These are phyloP conservation scores for Ceratotherium simum DNA, from an alignment of 2,113 vertebrate genomes.

Conservation along the genomic window DNA sequence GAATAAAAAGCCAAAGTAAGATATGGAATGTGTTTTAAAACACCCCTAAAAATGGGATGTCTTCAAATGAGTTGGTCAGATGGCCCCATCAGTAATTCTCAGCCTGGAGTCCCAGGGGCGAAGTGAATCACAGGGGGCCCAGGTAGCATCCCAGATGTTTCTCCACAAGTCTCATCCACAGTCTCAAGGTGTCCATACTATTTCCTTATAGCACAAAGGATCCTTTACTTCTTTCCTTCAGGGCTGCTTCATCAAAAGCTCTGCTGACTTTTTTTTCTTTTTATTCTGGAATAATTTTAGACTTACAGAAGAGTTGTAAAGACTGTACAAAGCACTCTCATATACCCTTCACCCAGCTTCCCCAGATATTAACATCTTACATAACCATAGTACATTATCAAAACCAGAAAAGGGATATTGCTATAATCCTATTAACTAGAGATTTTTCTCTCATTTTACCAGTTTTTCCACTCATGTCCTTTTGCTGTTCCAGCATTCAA, in stretches of 20 bases:
- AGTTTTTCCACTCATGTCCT: background rate
- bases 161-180: background rate
- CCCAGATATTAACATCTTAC: background rate
- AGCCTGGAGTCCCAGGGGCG: background rate
- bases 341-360: background rate
- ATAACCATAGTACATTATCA: background rate
- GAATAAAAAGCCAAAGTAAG: conserved; percentile 5
- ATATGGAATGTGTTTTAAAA: background rate
- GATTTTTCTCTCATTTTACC: background rate
- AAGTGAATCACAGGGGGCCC: background rate
- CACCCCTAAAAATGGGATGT: background rate
- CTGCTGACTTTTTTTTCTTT: background rate
- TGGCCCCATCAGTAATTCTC: background rate
- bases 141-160: accelerated
- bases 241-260: background rate
- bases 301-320: background rate
- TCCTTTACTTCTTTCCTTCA: background rate
- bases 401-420: background rate
- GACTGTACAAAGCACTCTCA: background rate
- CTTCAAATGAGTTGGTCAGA: background rate
- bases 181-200: background rate
- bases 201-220: background rate
- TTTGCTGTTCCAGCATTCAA: background rate
- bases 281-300: conserved; percentile 53
- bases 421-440: background rate